A percentile compares a stretch with the other conserved stretches of the same genome.
phyloP scores from a whole-genome alignment of 2,888 invertebrate species.

The Pterostichus madidus region DNA sequence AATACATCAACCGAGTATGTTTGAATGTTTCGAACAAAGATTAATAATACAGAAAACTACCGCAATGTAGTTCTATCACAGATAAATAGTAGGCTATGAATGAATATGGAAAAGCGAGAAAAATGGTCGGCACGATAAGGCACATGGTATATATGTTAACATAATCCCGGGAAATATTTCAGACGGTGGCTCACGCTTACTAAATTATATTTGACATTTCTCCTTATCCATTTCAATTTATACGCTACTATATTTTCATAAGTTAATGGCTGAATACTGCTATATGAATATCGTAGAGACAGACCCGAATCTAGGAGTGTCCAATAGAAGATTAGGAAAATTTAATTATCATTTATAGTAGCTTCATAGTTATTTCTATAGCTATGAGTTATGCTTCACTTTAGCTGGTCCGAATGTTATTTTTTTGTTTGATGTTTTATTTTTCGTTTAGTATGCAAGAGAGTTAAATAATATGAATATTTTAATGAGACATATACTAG shows the following conservation, averaged over 20 bases:
- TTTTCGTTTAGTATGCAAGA: too few species aligned
- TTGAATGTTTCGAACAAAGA: not conserved
- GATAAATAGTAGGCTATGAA: not conserved
- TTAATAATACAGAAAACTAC: slow-evolving; percentile 6
- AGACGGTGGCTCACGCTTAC: not conserved
- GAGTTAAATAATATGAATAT: too few species aligned
- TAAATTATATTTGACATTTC: slow-evolving; percentile 34
- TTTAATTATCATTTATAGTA: too few species aligned
- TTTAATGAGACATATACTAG: too few species aligned
- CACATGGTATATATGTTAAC: not conserved
- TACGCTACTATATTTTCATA: slow-evolving; percentile 26
- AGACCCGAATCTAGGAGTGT: too few species aligned
- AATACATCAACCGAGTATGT: not conserved
- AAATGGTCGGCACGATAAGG: not conserved
- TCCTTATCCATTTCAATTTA: slow-evolving; percentile 32
- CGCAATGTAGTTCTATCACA: too few species aligned
- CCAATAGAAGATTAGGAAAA: too few species aligned
- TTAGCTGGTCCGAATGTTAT: too few species aligned
- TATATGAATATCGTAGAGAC: not conserved
- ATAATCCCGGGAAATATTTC: slow-evolving; percentile 12
- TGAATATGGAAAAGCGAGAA: slow-evolving; percentile 1
- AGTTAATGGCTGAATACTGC: slow-evolving; percentile 9
- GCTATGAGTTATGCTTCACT: too few species aligned
- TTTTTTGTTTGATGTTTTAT: too few species aligned
- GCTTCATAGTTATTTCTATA: too few species aligned